Evolutionary conservation across 2,113 vertebrate species (phyloP), one percentile per base, ranked within the genome.

Genomic region (Octodon degus): DNA sequence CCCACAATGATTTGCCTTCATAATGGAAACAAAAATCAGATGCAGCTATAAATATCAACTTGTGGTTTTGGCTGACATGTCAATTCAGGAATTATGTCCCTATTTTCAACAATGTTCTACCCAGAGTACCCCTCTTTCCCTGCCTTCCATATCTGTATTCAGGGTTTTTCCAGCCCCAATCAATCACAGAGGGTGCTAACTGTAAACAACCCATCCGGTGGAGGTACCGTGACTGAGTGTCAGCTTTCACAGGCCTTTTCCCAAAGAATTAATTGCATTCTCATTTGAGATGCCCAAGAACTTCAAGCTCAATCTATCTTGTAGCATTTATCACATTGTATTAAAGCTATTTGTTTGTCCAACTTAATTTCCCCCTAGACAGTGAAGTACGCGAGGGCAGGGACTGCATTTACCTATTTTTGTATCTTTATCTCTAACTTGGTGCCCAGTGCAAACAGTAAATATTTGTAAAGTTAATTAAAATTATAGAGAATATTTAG

Each of bases 381-480:
- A 82, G 53, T 82, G 65, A 65, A 88, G 30, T 60, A 37, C 32
- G 67, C 32, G 22, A 50, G 24, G n/a, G 7, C n/a, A 70, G 68
- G 65, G 53, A 68, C 5, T 30, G 12, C 86, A 25, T 93, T 81
- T 91, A 50, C 58, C 40, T 20, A n/a, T 34, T 24, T 62, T 72
- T 95, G 43, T 84, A 40, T 85, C 92, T 92, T 77, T 40, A 74
- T 60, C 60, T 74, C 22, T 32, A 76, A 30, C 27, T 67, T 72
- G 30, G 24, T 85, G 24, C 4, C 40, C 50, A 67, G 63, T 5
- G 20, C 12, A 72, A 62, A 9, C 32, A 9, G 47, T 93, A 86
- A 76, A 87, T 95, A 67, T 88, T 83, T 82, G 22, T 12, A 85
- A 93, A 84, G 86, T 50, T 24, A 91, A 76, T 92, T 85, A 82